These are phyloP conservation scores for Paguma larvata DNA, from an alignment of 2,797 vertebrate species.

Conservation along the genomic window DNA sequence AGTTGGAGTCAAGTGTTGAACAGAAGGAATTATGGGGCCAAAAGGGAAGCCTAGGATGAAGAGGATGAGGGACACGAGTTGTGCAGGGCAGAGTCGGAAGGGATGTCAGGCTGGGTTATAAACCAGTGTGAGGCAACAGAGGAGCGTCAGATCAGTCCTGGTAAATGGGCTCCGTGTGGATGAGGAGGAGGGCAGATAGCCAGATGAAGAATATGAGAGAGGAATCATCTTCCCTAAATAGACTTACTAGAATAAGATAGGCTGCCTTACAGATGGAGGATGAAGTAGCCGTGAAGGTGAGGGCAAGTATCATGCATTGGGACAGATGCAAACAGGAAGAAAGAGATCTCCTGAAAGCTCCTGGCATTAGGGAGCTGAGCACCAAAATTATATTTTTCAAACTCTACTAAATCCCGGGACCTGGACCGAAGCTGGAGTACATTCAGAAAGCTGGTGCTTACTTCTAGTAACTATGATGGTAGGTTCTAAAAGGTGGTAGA, in stretches of 20 bases:
- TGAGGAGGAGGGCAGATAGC: neutral
- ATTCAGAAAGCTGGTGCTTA: neutral
- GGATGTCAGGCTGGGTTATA: neutral
- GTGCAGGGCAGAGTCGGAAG: neutral
- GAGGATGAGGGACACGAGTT: neutral
- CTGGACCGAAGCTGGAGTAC: neutral
- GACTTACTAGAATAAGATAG: neutral
- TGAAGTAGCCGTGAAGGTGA: neutral
- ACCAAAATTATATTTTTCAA: constrained; percentile 5
- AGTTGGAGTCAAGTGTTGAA: neutral
- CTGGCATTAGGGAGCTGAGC: neutral
- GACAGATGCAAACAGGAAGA: neutral
- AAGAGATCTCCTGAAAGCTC: neutral
- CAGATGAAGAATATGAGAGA: neutral
- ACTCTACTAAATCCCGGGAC: neutral
- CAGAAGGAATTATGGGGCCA: neutral
- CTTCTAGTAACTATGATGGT: neutral
- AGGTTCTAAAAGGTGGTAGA: neutral
- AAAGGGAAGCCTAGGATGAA: neutral
- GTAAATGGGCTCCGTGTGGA: neutral
- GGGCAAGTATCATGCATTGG: neutral
- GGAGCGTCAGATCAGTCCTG: neutral
- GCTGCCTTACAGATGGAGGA: neutral
- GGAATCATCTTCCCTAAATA: neutral
- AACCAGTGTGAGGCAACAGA: neutral